Evolutionary conservation across 2,113 vertebrate species (phyloP).

Genomic region (Oplegnathus fasciatus): DNA sequence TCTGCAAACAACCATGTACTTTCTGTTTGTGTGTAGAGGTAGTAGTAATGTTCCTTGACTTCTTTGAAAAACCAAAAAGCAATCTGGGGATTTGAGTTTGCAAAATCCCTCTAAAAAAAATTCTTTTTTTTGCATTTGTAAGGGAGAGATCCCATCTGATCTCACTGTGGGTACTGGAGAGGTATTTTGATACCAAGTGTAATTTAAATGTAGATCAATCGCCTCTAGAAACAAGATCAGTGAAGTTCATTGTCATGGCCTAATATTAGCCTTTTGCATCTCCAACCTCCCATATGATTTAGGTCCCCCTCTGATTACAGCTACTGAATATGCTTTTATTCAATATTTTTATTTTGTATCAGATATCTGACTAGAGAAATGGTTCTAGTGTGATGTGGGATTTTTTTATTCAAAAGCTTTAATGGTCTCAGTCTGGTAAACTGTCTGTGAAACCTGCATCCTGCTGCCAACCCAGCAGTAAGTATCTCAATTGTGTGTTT

Average conservation of each 20-base stretch:
- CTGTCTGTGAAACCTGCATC: not conserved
- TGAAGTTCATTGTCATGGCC: not conserved
- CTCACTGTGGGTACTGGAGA: not conserved
- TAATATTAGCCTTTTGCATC: not conserved
- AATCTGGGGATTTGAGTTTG: constrained; percentile 7
- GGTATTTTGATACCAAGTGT: constrained; percentile 2
- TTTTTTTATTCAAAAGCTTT: not conserved
- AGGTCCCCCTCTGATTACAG: not conserved
- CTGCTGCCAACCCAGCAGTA: not conserved
- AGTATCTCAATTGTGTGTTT: not conserved
- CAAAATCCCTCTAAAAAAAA: not conserved
- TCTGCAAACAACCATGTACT: constrained; percentile 21
- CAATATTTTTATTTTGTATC: not conserved
- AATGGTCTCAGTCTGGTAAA: not conserved
- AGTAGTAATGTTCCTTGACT: not conserved
- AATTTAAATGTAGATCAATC: constrained; percentile 17
- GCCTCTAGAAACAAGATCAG: not conserved
- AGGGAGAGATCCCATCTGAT: not conserved
- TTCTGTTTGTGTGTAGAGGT: constrained; percentile 5
- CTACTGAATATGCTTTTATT: not conserved
- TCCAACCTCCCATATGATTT: not conserved
- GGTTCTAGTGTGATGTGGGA: not conserved
- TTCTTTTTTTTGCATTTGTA: not conserved
- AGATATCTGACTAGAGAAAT: not conserved
- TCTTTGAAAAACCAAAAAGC: not conserved